Evolutionary conservation across 2,888 invertebrate species (phyloP).

Genomic region (Nematopogon swammerdamellus): DNA sequence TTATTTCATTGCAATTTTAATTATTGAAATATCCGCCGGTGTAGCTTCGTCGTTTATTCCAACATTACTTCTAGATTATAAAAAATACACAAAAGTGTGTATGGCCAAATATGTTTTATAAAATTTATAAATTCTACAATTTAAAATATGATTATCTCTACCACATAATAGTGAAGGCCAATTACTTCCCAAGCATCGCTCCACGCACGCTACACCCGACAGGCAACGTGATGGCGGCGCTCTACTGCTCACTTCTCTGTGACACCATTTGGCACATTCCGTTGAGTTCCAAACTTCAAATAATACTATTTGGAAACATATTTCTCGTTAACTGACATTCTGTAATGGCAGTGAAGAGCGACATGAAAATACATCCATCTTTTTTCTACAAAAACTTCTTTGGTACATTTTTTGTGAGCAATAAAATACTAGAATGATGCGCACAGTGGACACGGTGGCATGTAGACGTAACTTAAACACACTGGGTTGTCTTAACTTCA

Average conservation of each 20-base stretch:
- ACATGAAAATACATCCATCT: not conserved
- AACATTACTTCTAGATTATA: not conserved
- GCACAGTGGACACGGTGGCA: too few species aligned
- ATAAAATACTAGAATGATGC: constrained; percentile 9
- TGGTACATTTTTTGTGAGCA: constrained; percentile 52
- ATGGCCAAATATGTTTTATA: not conserved
- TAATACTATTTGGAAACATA: not conserved
- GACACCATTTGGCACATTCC: not conserved
- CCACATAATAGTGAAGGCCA: too few species aligned
- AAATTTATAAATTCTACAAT: not conserved
- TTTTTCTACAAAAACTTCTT: constrained; percentile 22
- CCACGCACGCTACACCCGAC: too few species aligned
- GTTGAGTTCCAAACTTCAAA: not conserved
- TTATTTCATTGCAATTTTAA: too few species aligned
- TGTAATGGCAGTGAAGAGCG: not conserved
- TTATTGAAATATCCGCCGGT: too few species aligned
- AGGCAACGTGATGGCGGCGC: too few species aligned
- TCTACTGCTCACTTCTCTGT: too few species aligned
- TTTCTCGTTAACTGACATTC: not conserved
- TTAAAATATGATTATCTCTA: not conserved
- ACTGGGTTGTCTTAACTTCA: too few species aligned
- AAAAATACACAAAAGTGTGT: not conserved
- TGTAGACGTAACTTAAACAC: too few species aligned
- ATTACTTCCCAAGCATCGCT: too few species aligned
- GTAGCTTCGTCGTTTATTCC: too few species aligned